Conservation (phyloP, 1,140 invertebrate species). For the Pseudomyrmex gracilis region DNA sequence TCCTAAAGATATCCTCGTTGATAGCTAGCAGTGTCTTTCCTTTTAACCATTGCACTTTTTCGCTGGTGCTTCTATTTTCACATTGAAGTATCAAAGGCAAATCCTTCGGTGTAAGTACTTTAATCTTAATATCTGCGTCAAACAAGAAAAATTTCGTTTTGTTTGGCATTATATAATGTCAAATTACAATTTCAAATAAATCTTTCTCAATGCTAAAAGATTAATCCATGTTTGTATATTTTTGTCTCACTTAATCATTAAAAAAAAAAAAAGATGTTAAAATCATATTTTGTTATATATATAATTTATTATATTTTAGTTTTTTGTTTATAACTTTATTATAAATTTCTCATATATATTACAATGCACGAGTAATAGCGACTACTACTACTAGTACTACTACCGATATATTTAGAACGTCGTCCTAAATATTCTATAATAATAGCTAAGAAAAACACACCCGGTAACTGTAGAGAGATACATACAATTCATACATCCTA, state of each 20-base stretch:
- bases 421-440: conserved; percentile 54
- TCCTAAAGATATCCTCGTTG: conserved; percentile 34
- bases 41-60: conserved; percentile 67
- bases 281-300: neutral
- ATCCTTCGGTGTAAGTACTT: conserved; percentile 59
- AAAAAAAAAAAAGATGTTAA: neutral
- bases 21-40: conserved; percentile 50
- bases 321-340: neutral
- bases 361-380: conserved; percentile 26
- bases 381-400: conserved; percentile 6
- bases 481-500: neutral
- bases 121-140: conserved; percentile 68
- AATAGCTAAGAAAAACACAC: conserved; percentile 30
- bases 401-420: conserved; percentile 41
- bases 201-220: neutral
- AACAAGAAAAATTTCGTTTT: conserved; percentile 8
- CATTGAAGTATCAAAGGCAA: conserved; percentile 63
- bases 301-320: neutral
- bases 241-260: neutral
- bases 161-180: neutral
- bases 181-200: neutral
- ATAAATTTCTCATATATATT: conserved; percentile 23
- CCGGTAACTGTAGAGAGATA: neutral
- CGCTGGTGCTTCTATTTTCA: conserved; percentile 53
- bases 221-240: neutral